Conservation (phyloP, 2,888 invertebrate genomes). For the Cheilosia vernalis region DNA sequence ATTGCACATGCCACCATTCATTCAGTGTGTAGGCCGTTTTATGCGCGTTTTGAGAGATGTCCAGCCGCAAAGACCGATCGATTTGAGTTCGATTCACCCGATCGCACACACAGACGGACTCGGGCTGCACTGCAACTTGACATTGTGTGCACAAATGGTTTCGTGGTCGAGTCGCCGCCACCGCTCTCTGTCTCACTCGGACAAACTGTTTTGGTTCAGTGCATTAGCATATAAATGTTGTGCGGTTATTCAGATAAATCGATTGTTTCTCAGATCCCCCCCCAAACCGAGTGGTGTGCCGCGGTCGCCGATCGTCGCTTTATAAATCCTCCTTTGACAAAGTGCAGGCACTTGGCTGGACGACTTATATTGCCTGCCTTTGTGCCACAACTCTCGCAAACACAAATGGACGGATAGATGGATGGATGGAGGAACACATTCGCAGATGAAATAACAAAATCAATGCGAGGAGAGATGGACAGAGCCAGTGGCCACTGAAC, state of each 20-base stretch:
- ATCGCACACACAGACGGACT: constrained; percentile 49
- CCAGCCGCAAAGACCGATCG: constrained; percentile 59
- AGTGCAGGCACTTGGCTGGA: constrained; percentile 72
- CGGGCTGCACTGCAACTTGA: constrained; percentile 59
- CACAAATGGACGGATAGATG: constrained; percentile 69
- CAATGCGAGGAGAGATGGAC: constrained; percentile 47
- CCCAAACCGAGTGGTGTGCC: neutral
- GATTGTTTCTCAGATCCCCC: constrained; percentile 57
- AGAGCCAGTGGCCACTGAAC: neutral
- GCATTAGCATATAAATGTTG: constrained; percentile 75
- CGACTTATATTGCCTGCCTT: constrained; percentile 74
- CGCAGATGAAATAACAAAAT: constrained; percentile 71
- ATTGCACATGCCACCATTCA: constrained; percentile 48
- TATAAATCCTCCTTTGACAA: constrained; percentile 75
- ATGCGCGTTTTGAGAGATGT: constrained; percentile 58
- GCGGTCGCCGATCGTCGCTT: constrained; percentile 37
- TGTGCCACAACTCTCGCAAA: constrained; percentile 66
- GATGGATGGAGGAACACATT: constrained; percentile 69
- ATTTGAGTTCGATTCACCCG: constrained; percentile 69
- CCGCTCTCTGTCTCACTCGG: constrained; percentile 25
- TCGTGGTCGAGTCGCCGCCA: constrained; percentile 44
- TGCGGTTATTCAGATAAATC: constrained; percentile 75
- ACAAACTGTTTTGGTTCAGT: constrained; percentile 56
- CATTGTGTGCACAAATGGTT: constrained; percentile 66
- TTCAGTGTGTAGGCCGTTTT: constrained; percentile 65